These are phyloP conservation scores for Monopis laevigella DNA, from an alignment of 2,888 invertebrate genomes.

Conservation along the genomic window DNA sequence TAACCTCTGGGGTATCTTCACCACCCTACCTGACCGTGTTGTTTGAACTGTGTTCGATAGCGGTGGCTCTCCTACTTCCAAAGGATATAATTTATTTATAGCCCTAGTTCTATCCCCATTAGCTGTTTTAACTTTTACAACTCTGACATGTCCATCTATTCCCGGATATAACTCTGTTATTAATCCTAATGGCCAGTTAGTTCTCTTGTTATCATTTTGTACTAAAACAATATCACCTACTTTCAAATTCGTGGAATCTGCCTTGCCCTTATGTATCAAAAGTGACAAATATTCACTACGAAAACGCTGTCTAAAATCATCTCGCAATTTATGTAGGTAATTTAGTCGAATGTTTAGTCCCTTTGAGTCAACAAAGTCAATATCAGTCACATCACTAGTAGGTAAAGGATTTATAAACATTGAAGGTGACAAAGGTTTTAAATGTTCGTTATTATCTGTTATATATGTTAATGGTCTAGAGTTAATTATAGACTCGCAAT, in stretches of 20 bases:
- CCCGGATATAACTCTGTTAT: constrained; percentile 4
- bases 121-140: constrained; percentile 5
- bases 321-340: neutral
- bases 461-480: neutral
- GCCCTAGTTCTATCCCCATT: constrained; percentile 2
- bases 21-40: too few species aligned
- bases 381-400: constrained; percentile 13
- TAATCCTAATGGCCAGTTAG: constrained; percentile 8
- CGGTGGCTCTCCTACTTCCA: too few species aligned
- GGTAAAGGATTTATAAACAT: constrained; percentile 10
- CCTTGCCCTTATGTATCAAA: neutral
- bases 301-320: constrained; percentile 17
- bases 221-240: constrained; percentile 13
- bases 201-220: neutral
- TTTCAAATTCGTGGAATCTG: neutral
- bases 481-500: constrained; percentile 13
- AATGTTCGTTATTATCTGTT: neutral
- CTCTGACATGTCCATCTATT: constrained; percentile 4
- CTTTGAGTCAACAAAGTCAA: neutral
- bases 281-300: constrained; percentile 9
- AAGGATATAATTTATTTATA: constrained; percentile 9
- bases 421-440: constrained; percentile 11
- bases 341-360: neutral
- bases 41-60: too few species aligned
- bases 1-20: too few species aligned